Percentiles rank a stretch among this genome's conserved stretches.
Conservation (phyloP, 53 echinoderm and acorn worm genomes). For the Patiria pectinifera region DNA sequence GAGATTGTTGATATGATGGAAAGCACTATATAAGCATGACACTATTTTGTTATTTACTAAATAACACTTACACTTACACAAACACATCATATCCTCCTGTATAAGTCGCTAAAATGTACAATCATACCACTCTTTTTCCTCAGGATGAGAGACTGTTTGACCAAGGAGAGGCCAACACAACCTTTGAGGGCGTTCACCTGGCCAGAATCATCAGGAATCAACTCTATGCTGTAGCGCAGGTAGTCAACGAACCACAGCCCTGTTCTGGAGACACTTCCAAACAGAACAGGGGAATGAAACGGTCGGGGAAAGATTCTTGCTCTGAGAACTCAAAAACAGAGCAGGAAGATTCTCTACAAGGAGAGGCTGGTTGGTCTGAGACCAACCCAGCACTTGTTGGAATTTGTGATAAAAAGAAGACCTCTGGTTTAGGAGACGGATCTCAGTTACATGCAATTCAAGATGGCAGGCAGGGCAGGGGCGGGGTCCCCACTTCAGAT, state of each 20-base stretch:
- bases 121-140: background rate
- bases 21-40: too few species aligned
- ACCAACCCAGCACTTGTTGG: background rate
- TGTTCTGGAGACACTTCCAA: background rate
- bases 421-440: background rate
- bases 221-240: constrained; percentile 10
- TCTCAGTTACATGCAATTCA: background rate
- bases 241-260: background rate
- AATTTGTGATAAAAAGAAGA: background rate
- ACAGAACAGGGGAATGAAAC: background rate
- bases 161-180: constrained; percentile 68
- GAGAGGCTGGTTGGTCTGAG: background rate
- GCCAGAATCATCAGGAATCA: constrained; percentile 45
- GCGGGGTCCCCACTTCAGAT: background rate
- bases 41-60: too few species aligned
- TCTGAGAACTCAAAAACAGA: background rate
- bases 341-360: background rate
- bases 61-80: too few species aligned
- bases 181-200: constrained; percentile 53
- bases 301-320: background rate
- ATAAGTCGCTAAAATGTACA: background rate
- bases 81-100: too few species aligned
- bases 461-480: background rate
- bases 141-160: constrained; percentile 71
- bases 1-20: too few species aligned